phyloP scores from a whole-genome alignment of 2,888 invertebrate genomes.

The Chaitophorus viminalis region DNA sequence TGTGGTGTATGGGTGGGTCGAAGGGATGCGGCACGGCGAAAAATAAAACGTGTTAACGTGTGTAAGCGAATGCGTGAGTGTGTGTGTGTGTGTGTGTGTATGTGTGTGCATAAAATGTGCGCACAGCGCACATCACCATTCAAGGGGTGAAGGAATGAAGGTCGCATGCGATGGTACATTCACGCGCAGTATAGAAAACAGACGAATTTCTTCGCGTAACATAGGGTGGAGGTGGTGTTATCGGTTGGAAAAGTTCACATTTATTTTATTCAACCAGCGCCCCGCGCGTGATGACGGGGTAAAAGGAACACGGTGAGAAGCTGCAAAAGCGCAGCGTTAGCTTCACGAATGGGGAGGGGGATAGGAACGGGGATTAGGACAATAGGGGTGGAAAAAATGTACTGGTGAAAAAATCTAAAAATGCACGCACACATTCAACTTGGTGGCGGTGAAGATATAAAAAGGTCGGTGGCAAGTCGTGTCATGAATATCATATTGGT shows the following conservation, averaged over 20 bases:
- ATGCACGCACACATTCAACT: neutral
- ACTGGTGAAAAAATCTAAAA: neutral
- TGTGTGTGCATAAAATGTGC: neutral
- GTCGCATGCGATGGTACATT: neutral
- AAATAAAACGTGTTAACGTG: neutral
- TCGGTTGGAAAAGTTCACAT: neutral
- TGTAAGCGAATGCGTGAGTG: no score
- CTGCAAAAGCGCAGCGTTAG: no score
- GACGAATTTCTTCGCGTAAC: neutral
- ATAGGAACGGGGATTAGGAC: neutral
- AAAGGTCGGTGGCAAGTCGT: constrained; percentile 20
- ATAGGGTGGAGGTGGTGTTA: neutral
- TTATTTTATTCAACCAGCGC: constrained; percentile 9
- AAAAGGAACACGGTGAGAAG: neutral
- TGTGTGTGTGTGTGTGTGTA: neutral
- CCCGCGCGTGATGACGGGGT: neutral
- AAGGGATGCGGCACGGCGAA: neutral
- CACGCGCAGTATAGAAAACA: neutral
- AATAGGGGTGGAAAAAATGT: neutral
- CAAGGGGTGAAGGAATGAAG: neutral
- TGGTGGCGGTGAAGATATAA: neutral
- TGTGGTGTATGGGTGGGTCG: neutral
- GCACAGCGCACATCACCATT: neutral
- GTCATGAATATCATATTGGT: constrained; percentile 32
- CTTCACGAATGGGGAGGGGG: no score